Percentiles rank a stretch among this genome's conserved stretches.
Evolutionary conservation across 37 sponge, comb jelly and placozoan genomes (phyloP).

Genomic region (Agelas oroides): DNA sequence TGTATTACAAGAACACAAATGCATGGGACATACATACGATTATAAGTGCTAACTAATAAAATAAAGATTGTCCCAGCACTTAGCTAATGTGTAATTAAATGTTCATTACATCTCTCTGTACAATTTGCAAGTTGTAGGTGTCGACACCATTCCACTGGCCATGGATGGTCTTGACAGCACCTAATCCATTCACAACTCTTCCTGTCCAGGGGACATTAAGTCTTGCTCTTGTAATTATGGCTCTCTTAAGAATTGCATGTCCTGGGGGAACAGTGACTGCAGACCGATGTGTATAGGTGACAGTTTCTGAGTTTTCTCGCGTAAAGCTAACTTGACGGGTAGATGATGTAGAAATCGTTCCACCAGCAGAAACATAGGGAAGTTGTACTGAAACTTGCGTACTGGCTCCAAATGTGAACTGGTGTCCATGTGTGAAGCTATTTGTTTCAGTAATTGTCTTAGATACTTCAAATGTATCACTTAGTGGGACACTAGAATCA

Average conservation of each 20-base stretch:
- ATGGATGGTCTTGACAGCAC: not conserved
- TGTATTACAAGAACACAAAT: too few species aligned
- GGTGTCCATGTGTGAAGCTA: not conserved
- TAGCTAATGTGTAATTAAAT: too few species aligned
- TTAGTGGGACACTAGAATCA: not conserved
- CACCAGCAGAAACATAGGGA: not conserved
- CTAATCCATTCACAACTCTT: not conserved
- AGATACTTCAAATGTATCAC: not conserved
- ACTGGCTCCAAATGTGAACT: not conserved
- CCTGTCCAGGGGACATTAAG: conserved; percentile 7
- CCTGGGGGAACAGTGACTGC: not conserved
- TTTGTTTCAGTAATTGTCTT: not conserved
- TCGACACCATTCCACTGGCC: conserved; percentile 15
- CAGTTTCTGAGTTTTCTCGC: not conserved
- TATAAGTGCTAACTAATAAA: too few species aligned
- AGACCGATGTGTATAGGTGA: not conserved
- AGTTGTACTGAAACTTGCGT: not conserved
- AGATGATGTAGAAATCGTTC: not conserved
- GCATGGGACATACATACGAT: too few species aligned
- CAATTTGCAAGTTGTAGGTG: not conserved
- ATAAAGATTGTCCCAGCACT: too few species aligned
- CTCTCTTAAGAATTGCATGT: not conserved
- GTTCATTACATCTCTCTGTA: too few species aligned
- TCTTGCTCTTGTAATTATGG: not conserved
- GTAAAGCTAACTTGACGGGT: not conserved